Evolutionary conservation across 2,113 vertebrate genomes (phyloP).

Genomic region (Cyprinus carpio): DNA sequence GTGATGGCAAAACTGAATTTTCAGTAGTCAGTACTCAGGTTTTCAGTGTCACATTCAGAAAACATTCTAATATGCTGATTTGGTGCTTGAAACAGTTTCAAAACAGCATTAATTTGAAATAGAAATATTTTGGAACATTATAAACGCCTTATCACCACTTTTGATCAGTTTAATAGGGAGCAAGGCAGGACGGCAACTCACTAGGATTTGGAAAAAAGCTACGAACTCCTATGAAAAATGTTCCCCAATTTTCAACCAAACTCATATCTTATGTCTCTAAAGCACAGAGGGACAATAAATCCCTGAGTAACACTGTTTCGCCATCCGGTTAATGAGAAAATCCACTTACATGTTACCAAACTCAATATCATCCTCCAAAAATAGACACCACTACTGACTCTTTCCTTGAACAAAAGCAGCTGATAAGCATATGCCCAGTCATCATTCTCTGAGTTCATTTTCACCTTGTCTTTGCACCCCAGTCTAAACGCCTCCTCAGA

Average conservation of each 20-base stretch:
- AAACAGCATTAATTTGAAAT: too few species aligned
- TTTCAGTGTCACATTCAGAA: too few species aligned
- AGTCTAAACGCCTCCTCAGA: constrained; percentile 23
- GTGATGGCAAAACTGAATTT: too few species aligned
- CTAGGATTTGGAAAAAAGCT: not conserved
- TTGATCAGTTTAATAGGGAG: too few species aligned
- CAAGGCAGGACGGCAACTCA: not conserved
- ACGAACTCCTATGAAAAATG: not conserved
- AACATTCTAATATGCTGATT: too few species aligned
- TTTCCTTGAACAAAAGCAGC: constrained; percentile 32
- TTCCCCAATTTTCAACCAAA: not conserved
- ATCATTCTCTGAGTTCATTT: constrained; percentile 29
- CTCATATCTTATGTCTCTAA: not conserved
- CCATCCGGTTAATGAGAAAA: constrained; percentile 16
- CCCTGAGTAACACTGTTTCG: not conserved
- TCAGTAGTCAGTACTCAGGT: too few species aligned
- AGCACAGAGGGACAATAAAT: not conserved
- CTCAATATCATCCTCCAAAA: constrained; percentile 45
- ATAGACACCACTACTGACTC: constrained; percentile 42
- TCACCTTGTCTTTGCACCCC: constrained; percentile 40
- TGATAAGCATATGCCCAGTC: constrained; percentile 42
- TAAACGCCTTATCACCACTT: too few species aligned
- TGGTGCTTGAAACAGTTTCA: too few species aligned
- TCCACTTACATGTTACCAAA: constrained; percentile 29
- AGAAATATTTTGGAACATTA: too few species aligned